A percentile compares a stretch with the other conserved stretches of the same genome.
phyloP scores from a whole-genome alignment of 2,797 vertebrate genomes.

The Myioborus melanocephalus region DNA sequence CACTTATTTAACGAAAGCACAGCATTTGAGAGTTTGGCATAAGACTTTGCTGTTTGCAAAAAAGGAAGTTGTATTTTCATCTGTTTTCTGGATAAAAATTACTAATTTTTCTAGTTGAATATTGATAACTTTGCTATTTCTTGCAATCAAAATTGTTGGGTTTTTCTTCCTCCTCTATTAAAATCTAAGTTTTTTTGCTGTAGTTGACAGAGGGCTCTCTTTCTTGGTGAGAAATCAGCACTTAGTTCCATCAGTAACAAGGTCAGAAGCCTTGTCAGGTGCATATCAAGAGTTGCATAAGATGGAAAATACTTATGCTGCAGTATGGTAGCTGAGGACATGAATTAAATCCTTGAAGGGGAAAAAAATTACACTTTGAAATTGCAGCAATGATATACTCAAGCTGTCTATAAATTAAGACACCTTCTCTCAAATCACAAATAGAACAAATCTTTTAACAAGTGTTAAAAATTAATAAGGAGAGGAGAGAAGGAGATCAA shows the following conservation, averaged over 20 bases:
- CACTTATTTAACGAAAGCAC: not conserved
- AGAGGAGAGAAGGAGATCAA: constrained; percentile 27
- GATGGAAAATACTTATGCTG: not conserved
- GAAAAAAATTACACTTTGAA: constrained; percentile 38
- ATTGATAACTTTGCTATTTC: not conserved
- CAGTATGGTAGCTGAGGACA: not conserved
- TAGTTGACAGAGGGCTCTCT: not conserved
- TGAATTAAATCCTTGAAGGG: not conserved
- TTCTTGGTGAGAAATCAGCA: not conserved
- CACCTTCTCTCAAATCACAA: constrained; percentile 18
- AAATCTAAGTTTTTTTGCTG: not conserved
- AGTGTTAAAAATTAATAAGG: constrained; percentile 60
- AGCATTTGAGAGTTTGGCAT: not conserved
- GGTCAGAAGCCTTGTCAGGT: not conserved
- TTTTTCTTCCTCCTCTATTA: not conserved
- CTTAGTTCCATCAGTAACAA: not conserved
- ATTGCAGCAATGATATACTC: not conserved
- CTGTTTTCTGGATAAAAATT: not conserved
- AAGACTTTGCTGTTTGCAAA: not conserved
- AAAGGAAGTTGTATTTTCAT: not conserved
- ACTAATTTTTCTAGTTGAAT: not conserved
- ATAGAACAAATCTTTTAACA: constrained; percentile 53
- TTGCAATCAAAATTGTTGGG: not conserved
- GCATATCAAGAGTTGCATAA: not conserved
- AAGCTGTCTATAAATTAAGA: constrained; percentile 17